Evolutionary conservation across 1,140 invertebrate genomes (phyloP).

Genomic region (Drosophila equinoxialis): DNA sequence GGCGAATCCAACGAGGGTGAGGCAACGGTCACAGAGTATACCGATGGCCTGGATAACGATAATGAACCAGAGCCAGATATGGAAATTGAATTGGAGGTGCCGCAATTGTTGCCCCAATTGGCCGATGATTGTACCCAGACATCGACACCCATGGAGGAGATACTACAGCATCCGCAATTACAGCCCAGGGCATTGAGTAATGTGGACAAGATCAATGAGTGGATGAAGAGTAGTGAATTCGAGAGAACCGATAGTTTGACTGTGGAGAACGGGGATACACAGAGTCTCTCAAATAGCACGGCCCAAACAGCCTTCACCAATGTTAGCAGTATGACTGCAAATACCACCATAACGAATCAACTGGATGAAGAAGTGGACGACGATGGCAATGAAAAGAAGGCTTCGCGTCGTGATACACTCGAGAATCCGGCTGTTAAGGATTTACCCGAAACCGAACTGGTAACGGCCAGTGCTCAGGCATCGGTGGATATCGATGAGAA

Average conservation of each 20-base stretch:
- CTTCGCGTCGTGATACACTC: constrained; percentile 84
- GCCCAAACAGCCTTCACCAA: constrained; percentile 70
- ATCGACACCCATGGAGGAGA: constrained; percentile 77
- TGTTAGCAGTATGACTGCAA: constrained; percentile 65
- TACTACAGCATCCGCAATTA: constrained; percentile 65
- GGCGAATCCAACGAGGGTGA: constrained; percentile 60
- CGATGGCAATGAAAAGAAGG: constrained; percentile 86
- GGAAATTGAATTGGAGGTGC: constrained; percentile 76
- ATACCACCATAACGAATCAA: constrained; percentile 73
- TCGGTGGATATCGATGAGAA: constrained; percentile 85
- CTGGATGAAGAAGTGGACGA: constrained; percentile 83
- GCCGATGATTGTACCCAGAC: constrained; percentile 74
- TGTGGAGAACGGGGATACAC: constrained; percentile 74
- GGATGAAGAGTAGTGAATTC: constrained; percentile 79
- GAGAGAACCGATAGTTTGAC: constrained; percentile 76
- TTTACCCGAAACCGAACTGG: constrained; percentile 44
- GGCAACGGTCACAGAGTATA: constrained; percentile 63
- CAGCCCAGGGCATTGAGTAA: constrained; percentile 53
- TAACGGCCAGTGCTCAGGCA: constrained; percentile 59
- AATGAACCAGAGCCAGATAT: constrained; percentile 60
- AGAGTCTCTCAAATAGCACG: constrained; percentile 54
- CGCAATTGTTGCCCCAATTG: constrained; percentile 59
- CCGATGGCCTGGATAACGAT: constrained; percentile 60
- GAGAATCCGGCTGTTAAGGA: constrained; percentile 78
- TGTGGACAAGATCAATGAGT: constrained; percentile 79